These are phyloP conservation scores for Paracentrotus lividus DNA, from an alignment of 53 echinoderm and acorn worm species.

Conservation along the genomic window DNA sequence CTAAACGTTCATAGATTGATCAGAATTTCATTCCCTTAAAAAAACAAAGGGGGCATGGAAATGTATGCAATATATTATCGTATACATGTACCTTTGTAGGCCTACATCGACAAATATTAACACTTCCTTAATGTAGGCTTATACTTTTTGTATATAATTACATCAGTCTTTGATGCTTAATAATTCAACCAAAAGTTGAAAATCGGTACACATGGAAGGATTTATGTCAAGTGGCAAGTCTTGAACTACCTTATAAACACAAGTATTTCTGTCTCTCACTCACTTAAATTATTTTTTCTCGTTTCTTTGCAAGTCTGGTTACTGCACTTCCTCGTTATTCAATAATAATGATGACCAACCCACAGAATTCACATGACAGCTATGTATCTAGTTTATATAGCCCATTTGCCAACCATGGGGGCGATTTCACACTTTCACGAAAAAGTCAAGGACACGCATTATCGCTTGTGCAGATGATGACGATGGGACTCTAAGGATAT, in stretches of 20 bases:
- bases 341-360: slow-evolving; percentile 17
- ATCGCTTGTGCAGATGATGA: background rate
- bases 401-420: background rate
- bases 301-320: background rate
- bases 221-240: no score
- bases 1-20: background rate
- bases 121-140: no score
- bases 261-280: background rate
- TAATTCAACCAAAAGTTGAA: no score
- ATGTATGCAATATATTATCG: background rate
- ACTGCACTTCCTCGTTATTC: slow-evolving; percentile 46
- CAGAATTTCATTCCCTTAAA: background rate
- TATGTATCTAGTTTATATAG: background rate
- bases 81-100: no score
- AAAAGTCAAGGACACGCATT: background rate
- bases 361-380: slow-evolving; percentile 23
- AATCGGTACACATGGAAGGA: no score
- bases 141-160: no score
- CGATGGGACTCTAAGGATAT: background rate
- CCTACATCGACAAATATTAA: no score
- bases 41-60: background rate
- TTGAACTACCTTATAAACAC: no score
- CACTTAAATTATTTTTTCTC: no score
- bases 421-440: background rate
- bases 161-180: no score